Conservation (phyloP, 64 coral and sea anemone species). For the Exaiptasia diaphana region DNA sequence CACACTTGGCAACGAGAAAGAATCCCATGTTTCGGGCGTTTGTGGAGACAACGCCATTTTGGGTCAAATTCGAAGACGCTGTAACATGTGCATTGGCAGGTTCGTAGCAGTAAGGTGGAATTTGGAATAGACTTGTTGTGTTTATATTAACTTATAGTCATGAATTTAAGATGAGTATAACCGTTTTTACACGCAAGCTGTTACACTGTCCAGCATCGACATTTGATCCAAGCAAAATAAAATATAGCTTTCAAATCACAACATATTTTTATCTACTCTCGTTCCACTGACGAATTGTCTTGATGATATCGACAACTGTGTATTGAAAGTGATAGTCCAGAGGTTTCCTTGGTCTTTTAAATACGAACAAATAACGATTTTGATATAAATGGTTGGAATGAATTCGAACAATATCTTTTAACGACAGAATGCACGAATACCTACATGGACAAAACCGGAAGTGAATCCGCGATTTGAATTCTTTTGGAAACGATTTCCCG, state of each 20-base stretch:
- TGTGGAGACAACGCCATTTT: slow-evolving; percentile 11
- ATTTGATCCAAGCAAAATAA: too few species aligned
- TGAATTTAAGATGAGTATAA: background rate
- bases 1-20: slow-evolving; percentile 8
- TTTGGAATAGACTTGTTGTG: background rate
- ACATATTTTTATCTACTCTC: too few species aligned
- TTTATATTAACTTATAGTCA: background rate
- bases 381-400: too few species aligned
- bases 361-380: too few species aligned
- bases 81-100: background rate
- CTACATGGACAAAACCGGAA: background rate
- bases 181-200: too few species aligned
- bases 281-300: too few species aligned
- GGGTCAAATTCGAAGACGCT: background rate
- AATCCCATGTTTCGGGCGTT: background rate
- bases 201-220: too few species aligned
- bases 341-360: too few species aligned
- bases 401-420: background rate
- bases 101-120: background rate
- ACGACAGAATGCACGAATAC: background rate
- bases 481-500: background rate
- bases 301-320: too few species aligned
- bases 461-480: background rate
- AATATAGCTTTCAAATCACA: too few species aligned
- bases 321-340: too few species aligned